phyloP scores from a whole-genome alignment of 2,888 invertebrate species.

The Melinaea menophilus region DNA sequence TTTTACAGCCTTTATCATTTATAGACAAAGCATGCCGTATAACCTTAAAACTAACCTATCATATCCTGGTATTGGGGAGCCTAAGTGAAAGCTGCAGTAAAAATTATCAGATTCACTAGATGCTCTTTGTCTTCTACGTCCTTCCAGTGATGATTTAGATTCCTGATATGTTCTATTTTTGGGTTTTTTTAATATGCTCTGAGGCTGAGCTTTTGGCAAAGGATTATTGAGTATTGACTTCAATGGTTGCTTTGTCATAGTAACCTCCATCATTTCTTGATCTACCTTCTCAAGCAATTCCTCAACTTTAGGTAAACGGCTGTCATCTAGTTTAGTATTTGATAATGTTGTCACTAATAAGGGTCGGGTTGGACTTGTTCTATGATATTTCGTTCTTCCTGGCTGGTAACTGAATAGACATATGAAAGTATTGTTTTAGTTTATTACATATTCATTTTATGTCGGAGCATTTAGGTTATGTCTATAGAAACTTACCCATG shows the following conservation, averaged over 20 bases:
- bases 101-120: slow-evolving; percentile 73
- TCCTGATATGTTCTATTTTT: slow-evolving; percentile 58
- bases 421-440: not conserved
- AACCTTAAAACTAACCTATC: slow-evolving; percentile 53
- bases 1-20: not conserved
- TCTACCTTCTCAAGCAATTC: slow-evolving; percentile 68
- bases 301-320: slow-evolving; percentile 67
- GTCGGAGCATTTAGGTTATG: slow-evolving; percentile 29
- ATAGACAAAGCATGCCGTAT: slow-evolving; percentile 12
- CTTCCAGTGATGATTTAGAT: slow-evolving; percentile 50
- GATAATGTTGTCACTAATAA: slow-evolving; percentile 62
- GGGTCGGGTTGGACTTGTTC: slow-evolving; percentile 60
- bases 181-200: slow-evolving; percentile 68
- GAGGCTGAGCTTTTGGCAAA: slow-evolving; percentile 58
- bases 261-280: slow-evolving; percentile 65
- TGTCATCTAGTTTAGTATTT: slow-evolving; percentile 63
- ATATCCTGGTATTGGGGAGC: slow-evolving; percentile 57
- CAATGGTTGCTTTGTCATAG: slow-evolving; percentile 60
- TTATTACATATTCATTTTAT: slow-evolving; percentile 5
- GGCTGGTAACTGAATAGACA: slow-evolving; percentile 53
- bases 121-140: slow-evolving; percentile 67
- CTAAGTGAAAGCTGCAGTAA: slow-evolving; percentile 52
- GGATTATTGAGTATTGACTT: slow-evolving; percentile 74
- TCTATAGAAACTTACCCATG: slow-evolving; percentile 49
- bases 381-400: slow-evolving; percentile 59